Conservation (phyloP, 2,797 vertebrate genomes). For the Hoplostethus mediterraneus region DNA sequence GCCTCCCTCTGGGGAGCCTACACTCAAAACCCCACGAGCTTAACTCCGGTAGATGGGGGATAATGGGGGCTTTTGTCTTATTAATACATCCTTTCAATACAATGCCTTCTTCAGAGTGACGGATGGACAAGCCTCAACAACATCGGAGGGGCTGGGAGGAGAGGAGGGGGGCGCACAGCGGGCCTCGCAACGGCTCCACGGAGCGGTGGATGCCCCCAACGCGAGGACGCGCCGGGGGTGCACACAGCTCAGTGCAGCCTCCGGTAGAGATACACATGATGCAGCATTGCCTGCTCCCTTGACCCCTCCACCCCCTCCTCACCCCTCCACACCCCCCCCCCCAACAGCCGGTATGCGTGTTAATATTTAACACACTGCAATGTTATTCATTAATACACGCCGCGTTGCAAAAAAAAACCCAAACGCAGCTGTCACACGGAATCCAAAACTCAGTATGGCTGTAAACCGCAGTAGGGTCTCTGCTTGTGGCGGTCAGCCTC, state of each 20-base stretch:
- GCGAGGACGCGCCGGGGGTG: slow-evolving; percentile 28
- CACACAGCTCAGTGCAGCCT: slow-evolving; percentile 34
- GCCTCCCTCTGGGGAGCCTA: slow-evolving; percentile 42
- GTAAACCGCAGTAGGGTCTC: background rate
- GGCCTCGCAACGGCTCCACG: slow-evolving; percentile 65
- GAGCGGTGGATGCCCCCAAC: slow-evolving; percentile 24
- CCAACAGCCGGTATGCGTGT: slow-evolving; percentile 40
- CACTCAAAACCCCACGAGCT: slow-evolving; percentile 55
- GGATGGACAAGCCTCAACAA: slow-evolving; percentile 82
- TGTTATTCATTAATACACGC: slow-evolving; percentile 62
- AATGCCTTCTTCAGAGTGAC: slow-evolving; percentile 82
- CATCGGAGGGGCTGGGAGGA: slow-evolving; percentile 59
- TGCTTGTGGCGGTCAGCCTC: background rate
- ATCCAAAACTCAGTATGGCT: background rate
- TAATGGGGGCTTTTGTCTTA: slow-evolving; percentile 86
- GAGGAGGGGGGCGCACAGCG: slow-evolving; percentile 53
- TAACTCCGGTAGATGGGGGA: slow-evolving; percentile 69
- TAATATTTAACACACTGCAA: slow-evolving; percentile 72
- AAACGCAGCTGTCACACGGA: slow-evolving; percentile 41
- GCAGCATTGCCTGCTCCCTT: slow-evolving; percentile 14
- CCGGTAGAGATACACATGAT: slow-evolving; percentile 54
- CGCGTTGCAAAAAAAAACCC: background rate
- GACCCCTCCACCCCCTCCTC: background rate
- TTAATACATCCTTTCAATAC: slow-evolving; percentile 84
- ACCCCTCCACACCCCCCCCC: background rate